These are phyloP conservation scores for Gibbula magus DNA, from an alignment of 2,888 invertebrate species.

Conservation along the genomic window DNA sequence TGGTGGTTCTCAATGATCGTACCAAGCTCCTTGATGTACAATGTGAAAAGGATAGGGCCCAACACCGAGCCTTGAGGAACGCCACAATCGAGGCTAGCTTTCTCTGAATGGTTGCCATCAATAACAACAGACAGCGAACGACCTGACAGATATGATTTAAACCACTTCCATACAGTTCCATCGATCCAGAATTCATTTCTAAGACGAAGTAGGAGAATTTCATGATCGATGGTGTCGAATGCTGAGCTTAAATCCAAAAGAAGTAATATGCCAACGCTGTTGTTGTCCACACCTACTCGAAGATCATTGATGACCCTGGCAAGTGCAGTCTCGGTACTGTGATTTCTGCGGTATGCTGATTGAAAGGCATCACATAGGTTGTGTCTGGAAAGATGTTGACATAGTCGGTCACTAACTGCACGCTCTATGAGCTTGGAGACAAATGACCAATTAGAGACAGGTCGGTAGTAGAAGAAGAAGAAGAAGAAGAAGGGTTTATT, in stretches of 20 bases:
- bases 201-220: neutral
- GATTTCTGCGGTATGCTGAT: too few relatives aligned
- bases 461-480: too few relatives aligned
- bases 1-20: too few relatives aligned
- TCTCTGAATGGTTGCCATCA: too few relatives aligned
- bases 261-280: neutral
- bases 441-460: conserved; percentile 22
- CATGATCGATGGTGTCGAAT: neutral
- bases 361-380: neutral
- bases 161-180: neutral
- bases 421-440: neutral
- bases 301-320: neutral
- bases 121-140: too few relatives aligned
- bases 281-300: too few relatives aligned
- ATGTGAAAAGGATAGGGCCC: too few relatives aligned
- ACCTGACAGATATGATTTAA: neutral
- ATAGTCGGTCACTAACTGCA: neutral
- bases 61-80: too few relatives aligned
- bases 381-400: neutral
- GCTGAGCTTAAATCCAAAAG: neutral
- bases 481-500: too few relatives aligned
- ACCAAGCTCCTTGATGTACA: too few relatives aligned
- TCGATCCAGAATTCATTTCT: neutral
- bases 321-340: neutral
- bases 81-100: too few relatives aligned